Conservation (phyloP, 2,113 vertebrate species). For the Rhinoderma darwinii region DNA sequence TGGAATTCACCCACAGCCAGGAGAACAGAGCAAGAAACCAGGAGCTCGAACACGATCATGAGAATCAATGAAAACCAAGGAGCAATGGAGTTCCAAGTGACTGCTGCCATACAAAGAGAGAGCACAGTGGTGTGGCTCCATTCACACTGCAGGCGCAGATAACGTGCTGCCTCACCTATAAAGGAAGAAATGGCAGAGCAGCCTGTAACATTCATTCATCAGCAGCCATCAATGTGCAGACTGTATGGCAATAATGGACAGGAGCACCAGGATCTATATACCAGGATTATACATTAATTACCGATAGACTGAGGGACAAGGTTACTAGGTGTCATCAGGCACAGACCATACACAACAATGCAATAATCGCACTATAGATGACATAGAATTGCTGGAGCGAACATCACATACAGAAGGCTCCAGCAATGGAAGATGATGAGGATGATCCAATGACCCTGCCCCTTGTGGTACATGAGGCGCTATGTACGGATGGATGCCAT, state of each 20-base stretch:
- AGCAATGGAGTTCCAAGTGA: not conserved
- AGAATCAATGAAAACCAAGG: not conserved
- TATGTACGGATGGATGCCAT: not conserved
- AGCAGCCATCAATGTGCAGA: not conserved
- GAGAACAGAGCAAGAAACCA: no score
- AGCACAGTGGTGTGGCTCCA: not conserved
- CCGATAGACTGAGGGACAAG: no score
- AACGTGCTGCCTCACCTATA: slow-evolving; percentile 10
- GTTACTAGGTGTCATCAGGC: no score
- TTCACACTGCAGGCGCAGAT: slow-evolving; percentile 15
- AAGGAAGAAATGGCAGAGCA: not conserved
- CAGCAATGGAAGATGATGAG: not conserved
- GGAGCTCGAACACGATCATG: not conserved
- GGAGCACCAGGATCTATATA: not conserved
- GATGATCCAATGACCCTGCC: not conserved
- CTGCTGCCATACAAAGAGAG: slow-evolving; percentile 27
- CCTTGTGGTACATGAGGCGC: no score
- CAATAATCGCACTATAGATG: no score
- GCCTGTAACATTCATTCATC: not conserved
- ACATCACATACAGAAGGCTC: not conserved
- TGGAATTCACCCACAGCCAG: not conserved
- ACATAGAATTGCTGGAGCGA: no score
- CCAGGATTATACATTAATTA: no score
- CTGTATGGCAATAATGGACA: not conserved
- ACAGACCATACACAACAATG: not conserved